Conservation (phyloP, 2,113 vertebrate genomes). For the Psilopogon haemacephalus region DNA sequence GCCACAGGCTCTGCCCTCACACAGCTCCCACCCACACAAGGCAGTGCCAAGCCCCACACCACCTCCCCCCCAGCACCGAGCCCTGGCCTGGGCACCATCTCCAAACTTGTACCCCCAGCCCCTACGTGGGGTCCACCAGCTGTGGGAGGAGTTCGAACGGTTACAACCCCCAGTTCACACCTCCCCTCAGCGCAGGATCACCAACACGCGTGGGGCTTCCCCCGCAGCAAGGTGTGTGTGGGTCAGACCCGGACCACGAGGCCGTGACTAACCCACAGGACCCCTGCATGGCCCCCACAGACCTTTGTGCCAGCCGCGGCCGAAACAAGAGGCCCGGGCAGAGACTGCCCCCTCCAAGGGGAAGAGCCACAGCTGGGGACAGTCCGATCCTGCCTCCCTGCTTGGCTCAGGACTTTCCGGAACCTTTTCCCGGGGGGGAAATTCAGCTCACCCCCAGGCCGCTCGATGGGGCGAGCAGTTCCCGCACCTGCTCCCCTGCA, state of each 20-base stretch:
- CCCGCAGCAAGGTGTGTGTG: rapidly evolving
- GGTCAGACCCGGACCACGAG: background rate
- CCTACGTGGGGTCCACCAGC: rapidly evolving
- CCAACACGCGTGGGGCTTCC: background rate
- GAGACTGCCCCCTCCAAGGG: rapidly evolving
- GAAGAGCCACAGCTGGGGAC: background rate
- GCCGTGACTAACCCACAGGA: rapidly evolving
- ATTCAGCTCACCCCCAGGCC: background rate
- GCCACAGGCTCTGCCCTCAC: rapidly evolving
- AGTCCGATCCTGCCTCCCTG: background rate
- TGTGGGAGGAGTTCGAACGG: rapidly evolving
- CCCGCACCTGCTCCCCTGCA: background rate
- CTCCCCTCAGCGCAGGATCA: rapidly evolving
- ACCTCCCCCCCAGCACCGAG: background rate
- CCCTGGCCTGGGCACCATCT: rapidly evolving
- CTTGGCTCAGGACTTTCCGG: background rate
- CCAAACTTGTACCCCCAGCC: background rate
- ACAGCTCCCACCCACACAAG: background rate
- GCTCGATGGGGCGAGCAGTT: background rate
- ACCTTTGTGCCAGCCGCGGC: background rate
- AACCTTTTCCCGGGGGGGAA: rapidly evolving
- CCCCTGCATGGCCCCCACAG: rapidly evolving
- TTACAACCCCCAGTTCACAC: rapidly evolving
- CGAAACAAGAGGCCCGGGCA: rapidly evolving
- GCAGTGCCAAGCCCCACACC: rapidly evolving